Base-by-base conservation (phyloP, 2,888 invertebrate species). In the Anorthoa munda region DNA sequence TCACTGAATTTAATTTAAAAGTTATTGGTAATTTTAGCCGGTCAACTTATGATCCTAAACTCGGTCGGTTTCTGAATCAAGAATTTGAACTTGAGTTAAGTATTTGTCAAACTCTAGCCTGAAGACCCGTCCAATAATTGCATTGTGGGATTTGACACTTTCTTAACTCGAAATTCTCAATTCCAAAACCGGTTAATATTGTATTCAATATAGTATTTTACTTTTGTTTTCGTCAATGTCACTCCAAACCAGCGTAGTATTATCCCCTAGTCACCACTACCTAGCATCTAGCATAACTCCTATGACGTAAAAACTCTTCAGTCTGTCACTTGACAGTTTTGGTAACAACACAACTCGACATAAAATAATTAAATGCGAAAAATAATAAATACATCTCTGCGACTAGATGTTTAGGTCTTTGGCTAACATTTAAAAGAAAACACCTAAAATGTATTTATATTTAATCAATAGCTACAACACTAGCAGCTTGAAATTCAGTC, bases 351-450 rank as follows among this genome's bases (percentile, higher is more conserved):
- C 88, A 89, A 91, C 85, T 86, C 74, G 67, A 78, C 79, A 66
- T 70, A 70, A 83, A 82, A 59, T 73, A 82, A 89, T 87, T 92
- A 93, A 93, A 94, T 93, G 93, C 94, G 87, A 88, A 90, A 90
- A 85, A 81, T 75, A 65, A 93, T 92, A 93, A 92, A 93, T 92
- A 93, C 88, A 86, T 84, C 64, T 91, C 89, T 88, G 87, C 94
- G 95, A 96, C 95, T 96, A 96, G 95, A 90, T 86, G 90, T 91
- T 89, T 88, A 92, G 87, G 91, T 95, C 96, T 96, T 96, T 96
- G 95, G 96, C 93, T 93, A 93, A 90, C 93, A 91, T 94, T 91
- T 71, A 75, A 81, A 86, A 72, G 73, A 86, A 84, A 86, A 85
- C 69, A 82, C 61, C 75, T 77, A 84, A 73, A 79, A 80, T 79